These are phyloP conservation scores for Lates japonicus DNA, from an alignment of 2,797 vertebrate species.

Conservation along the genomic window DNA sequence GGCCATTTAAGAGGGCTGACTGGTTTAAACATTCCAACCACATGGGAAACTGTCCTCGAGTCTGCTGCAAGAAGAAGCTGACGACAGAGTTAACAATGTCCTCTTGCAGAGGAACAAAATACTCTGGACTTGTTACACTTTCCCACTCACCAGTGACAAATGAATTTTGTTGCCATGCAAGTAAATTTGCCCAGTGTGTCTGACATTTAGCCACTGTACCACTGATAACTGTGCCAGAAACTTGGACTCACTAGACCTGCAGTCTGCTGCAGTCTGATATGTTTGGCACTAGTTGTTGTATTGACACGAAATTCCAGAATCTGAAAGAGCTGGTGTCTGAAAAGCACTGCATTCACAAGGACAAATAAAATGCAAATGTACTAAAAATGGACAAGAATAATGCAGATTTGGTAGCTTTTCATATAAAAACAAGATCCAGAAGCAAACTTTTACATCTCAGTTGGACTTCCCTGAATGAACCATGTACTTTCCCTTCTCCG, in stretches of 20 bases:
- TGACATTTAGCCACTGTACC: constrained; percentile 9
- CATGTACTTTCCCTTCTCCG: not conserved
- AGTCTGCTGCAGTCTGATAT: not conserved
- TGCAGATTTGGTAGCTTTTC: not conserved
- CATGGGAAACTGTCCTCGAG: not conserved
- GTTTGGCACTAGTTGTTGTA: constrained; percentile 6
- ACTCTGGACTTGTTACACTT: not conserved
- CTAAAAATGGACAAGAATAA: not conserved
- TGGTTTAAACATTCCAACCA: not conserved
- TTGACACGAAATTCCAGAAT: not conserved
- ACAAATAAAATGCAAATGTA: not conserved
- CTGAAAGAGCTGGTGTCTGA: not conserved
- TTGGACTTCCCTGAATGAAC: not conserved
- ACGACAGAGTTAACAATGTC: not conserved
- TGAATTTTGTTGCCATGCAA: not conserved
- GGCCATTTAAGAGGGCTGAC: not conserved
- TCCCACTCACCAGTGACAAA: constrained; percentile 20
- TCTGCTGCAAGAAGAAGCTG: constrained; percentile 5
- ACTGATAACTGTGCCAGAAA: constrained; percentile 21
- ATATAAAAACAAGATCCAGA: too few relatives aligned
- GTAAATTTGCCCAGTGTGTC: constrained; percentile 13
- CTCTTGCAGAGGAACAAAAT: not conserved
- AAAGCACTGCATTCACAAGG: not conserved
- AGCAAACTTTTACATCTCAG: not conserved
- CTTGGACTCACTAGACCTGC: constrained; percentile 1